Base-by-base conservation (phyloP, 2,113 vertebrate species). In the Lycaon pictus region DNA sequence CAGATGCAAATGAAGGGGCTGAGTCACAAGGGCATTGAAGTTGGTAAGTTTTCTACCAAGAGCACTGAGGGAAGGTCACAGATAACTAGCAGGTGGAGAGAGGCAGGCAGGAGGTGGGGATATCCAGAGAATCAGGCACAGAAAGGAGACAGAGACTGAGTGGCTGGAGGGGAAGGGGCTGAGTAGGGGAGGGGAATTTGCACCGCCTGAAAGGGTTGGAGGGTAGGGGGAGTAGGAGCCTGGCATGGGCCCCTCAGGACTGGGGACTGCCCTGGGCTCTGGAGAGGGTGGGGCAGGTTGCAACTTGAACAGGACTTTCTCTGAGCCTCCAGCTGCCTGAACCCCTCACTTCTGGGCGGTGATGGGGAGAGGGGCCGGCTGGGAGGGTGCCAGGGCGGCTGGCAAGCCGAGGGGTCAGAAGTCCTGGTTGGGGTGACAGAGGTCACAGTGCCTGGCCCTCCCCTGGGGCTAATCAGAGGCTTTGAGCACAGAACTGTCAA, bases 391-490 rank as follows among this genome's bases (percentile, higher is more conserved):
- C 58, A 90, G 58, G 74, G 85, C 17, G 56, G 15, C 35, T 77
- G 37, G 65, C 7, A n/a, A 76, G 77, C 96, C 15, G 22, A 92
- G 76, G 35, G 79, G 11, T 63, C 95, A 58, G 69, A 92, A 83
- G 63, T 92, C 63, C 83, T 92, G 60, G 15, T 63, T 77, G 62
- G 32, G 11, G 23, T 17, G 43, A 62, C 48, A 23, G 62, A 63
- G 62, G 62, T 71, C 85, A 76, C 60, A 22, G n/a, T 4, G 3
- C 13, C 25, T 65, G 17, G 63, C 43, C 56, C 37, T 90, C 87
- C 81, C 88, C 22, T 58, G 84, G 25, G 76, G 35, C 96, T 88
- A 96, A 35, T 94, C 89, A 94, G 93, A 94, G 32, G 43, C 56
- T 90, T 37, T 51, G 35, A 58, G n/a, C 27, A 48, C 51, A 83